These are phyloP conservation scores for Phocides pigmalion DNA, from an alignment of 1,140 invertebrate genomes.

Conservation along the genomic window DNA sequence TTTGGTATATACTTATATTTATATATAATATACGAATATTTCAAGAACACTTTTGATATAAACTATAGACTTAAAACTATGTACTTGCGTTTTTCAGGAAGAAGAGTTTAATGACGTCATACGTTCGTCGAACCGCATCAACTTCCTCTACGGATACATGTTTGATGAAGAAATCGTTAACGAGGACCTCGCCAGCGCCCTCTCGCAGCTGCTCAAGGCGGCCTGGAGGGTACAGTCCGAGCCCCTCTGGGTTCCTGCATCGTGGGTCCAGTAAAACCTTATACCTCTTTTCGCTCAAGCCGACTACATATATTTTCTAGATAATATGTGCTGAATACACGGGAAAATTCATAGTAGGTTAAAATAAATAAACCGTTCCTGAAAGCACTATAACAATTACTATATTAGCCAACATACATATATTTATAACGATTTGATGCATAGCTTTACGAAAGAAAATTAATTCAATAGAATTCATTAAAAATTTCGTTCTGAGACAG, in stretches of 20 bases:
- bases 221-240: constrained; percentile 95
- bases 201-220: constrained; percentile 92
- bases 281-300: background rate
- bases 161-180: constrained; percentile 98
- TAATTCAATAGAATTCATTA: no score
- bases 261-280: constrained; percentile 92
- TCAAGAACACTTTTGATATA: no score
- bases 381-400: no score
- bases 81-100: constrained; percentile 86
- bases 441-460: no score
- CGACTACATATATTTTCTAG: background rate
- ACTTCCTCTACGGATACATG: constrained; percentile 96
- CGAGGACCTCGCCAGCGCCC: constrained; percentile 93
- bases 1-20: no score
- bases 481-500: no score
- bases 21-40: no score
- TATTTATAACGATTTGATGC: no score
- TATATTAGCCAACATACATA: no score
- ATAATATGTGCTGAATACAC: background rate
- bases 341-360: no score
- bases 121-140: constrained; percentile 93
- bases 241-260: constrained; percentile 97
- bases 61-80: no score
- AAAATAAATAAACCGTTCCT: no score
- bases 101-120: constrained; percentile 97